Conservation (phyloP, 2,888 invertebrate genomes). For the Labia minor region DNA sequence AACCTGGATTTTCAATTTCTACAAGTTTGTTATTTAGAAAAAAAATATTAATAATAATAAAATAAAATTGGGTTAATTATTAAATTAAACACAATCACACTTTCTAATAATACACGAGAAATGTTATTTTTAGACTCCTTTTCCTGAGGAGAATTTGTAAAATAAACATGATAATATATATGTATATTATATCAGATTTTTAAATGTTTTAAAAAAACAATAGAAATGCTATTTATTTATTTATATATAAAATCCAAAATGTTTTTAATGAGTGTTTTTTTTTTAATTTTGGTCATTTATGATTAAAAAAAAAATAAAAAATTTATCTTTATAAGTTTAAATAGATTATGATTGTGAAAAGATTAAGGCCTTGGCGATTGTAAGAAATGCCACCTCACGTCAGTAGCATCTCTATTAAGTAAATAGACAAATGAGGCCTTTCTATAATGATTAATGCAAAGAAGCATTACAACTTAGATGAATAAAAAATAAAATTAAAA, state of each 20-base stretch:
- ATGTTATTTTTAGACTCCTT: background rate
- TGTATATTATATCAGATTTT: background rate
- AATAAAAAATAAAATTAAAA: background rate
- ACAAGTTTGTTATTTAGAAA: background rate
- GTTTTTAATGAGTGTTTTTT: background rate
- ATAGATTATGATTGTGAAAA: background rate
- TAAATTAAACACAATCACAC: background rate
- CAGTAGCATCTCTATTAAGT: constrained; percentile 1
- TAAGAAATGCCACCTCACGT: background rate
- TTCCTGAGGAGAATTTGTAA: background rate
- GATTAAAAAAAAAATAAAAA: background rate
- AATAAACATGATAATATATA: background rate
- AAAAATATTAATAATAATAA: background rate
- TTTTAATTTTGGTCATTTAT: background rate
- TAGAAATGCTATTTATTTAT: background rate
- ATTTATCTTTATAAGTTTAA: background rate
- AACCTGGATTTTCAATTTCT: background rate
- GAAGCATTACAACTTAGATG: background rate
- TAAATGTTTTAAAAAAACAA: background rate
- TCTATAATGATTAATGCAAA: background rate
- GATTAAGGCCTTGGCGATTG: background rate
- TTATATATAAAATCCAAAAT: background rate
- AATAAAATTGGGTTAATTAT: background rate
- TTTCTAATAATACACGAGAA: background rate
- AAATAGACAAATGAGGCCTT: background rate